Evolutionary conservation across 2,113 vertebrate species (phyloP).

Genomic region (human): GRCh38 chr14:49036501-49037000

Average conservation of each 20-base stretch:
- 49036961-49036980: constrained; percentile 61
- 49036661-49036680: constrained; percentile 78
- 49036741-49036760: constrained; percentile 52
- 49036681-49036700: constrained; percentile 74
- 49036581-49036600: constrained; percentile 78
- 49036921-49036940: constrained; percentile 57
- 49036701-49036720: constrained; percentile 74
- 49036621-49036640: constrained; percentile 68
- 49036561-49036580: constrained; percentile 81
- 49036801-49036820: neutral
- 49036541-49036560: constrained; percentile 68
- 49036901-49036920: constrained; percentile 53
- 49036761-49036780: constrained; percentile 57
- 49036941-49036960: neutral
- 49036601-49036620: constrained; percentile 71
- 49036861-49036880: constrained; percentile 62
- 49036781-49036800: neutral
- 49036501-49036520: constrained; percentile 70
- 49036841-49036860: constrained; percentile 62
- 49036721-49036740: constrained; percentile 67
- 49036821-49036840: neutral
- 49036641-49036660: constrained; percentile 76
- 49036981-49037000: constrained; percentile 20
- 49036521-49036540: constrained; percentile 76
- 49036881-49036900: constrained; percentile 63